Base-by-base conservation (phyloP, 1,140 invertebrate species). In the Drosophila micromelanica region DNA sequence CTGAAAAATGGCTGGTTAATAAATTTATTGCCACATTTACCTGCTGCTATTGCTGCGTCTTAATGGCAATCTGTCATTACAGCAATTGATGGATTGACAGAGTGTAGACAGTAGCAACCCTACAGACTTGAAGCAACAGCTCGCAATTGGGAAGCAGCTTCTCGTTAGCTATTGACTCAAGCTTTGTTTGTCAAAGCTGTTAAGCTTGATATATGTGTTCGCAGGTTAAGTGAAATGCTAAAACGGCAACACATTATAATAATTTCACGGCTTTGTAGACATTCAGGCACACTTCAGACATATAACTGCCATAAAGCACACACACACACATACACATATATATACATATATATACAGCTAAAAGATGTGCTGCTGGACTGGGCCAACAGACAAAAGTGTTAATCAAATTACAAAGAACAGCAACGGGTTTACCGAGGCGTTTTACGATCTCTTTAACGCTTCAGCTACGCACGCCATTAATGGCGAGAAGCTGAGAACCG, bases 381-480 rank as follows among this genome's bases (percentile, higher is more conserved):
- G 11, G 46, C 17, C 40, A 49, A 35, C 45, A 64, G 37, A 69
- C 64, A 69, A 63, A 90, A 78, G 86, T 90, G 86, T 86, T 87
- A 90, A 90, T 85, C 81, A 85, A 90, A 90, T 90, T 81, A 90
- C 72, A 73, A 80, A 65, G 67, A 67, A 78, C 49, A 63, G 81
- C 62, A 75, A 70, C 59, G 62, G 61, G 78, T 61, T 87, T 67
- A 86, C 59, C 82, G 75, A 90, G 76, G 46, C 84, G 73, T 87
- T 82, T 84, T 85, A 87, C 43, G 69, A 90, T 77, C 85, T 87
- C 75, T 90, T 90, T 90, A 86, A 90, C 86, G 81, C 86, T 90
- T 71, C 87, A 90, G 87, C 72, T 86, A 86, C 86, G 86, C 86
- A 90, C 86, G 80, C 81, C 75, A 90, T 78, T 90, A 78, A 42